These are phyloP conservation scores for Pangasius sanitwongsei DNA, from an alignment of 2,797 vertebrate species.

Conservation along the genomic window DNA sequence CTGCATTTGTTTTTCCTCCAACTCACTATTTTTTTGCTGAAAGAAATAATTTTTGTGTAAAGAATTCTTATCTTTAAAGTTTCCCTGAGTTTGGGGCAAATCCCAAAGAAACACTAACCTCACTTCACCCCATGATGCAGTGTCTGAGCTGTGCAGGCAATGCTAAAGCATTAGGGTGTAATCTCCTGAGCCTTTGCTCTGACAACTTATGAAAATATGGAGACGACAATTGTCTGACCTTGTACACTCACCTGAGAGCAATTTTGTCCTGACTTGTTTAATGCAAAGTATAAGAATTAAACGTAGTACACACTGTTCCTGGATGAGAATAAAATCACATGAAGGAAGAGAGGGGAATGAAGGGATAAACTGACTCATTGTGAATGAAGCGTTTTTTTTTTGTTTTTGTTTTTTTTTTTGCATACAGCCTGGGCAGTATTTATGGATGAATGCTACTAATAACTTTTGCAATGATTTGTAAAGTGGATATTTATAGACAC, in stretches of 20 bases:
- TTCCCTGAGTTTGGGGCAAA: neutral
- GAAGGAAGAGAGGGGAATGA: neutral
- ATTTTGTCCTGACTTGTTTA: neutral
- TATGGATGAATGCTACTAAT: neutral
- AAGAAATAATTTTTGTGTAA: neutral
- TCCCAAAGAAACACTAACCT: conserved; percentile 29
- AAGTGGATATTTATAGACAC: neutral
- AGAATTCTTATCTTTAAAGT: neutral
- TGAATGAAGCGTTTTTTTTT: neutral
- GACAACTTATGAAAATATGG: conserved; percentile 3
- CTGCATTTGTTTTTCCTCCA: too few species aligned
- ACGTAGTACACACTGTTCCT: neutral
- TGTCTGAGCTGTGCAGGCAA: conserved; percentile 21
- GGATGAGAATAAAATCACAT: neutral
- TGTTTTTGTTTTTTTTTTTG: neutral
- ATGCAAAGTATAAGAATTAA: neutral
- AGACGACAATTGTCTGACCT: neutral
- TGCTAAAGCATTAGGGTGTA: conserved; percentile 5
- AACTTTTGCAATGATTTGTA: neutral
- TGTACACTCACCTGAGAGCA: neutral
- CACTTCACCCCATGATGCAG: conserved; percentile 6
- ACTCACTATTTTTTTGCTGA: neutral
- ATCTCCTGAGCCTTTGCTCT: conserved; percentile 4
- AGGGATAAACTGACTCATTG: conserved; percentile 6
- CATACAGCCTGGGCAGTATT: neutral